Conservation (phyloP, 2,113 vertebrate species). For the Columba janthina region DNA sequence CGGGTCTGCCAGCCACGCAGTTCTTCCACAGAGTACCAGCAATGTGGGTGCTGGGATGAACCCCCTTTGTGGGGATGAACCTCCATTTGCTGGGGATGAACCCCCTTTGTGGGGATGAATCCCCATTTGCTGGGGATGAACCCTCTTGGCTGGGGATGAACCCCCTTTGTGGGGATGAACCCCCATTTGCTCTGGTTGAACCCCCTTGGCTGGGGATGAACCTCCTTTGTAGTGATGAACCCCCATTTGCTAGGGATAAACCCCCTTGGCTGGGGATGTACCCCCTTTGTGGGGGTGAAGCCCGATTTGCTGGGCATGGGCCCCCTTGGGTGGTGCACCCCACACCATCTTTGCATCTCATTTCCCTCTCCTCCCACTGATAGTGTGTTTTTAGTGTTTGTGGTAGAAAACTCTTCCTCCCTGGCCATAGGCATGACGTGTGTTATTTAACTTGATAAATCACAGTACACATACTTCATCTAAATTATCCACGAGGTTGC, state of each 20-base stretch:
- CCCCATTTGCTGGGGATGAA: rapidly evolving
- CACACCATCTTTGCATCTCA: rapidly evolving
- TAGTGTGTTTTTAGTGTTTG: rapidly evolving
- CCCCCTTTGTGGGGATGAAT: too few species aligned
- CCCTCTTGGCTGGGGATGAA: background rate
- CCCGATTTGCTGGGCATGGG: rapidly evolving
- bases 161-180: too few species aligned
- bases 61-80: too few species aligned
- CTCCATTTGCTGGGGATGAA: too few species aligned
- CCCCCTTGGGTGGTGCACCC: background rate
- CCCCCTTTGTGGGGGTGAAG: too few species aligned
- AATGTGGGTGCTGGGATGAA: background rate
- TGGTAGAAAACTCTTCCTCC: background rate
- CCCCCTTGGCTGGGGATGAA: too few species aligned
- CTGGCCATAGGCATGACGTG: rapidly evolving
- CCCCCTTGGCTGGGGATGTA: rapidly evolving
- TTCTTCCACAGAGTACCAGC: too few species aligned
- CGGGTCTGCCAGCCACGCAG: background rate
- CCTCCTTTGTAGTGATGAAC: too few species aligned
- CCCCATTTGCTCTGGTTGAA: too few species aligned
- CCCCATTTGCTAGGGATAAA: too few species aligned
- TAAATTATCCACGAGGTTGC: background rate
- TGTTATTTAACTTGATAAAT: background rate
- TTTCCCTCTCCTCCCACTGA: rapidly evolving
- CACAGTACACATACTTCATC: background rate